Base-by-base conservation (phyloP, 2,113 vertebrate genomes). In the Dasyornis broadbenti region DNA sequence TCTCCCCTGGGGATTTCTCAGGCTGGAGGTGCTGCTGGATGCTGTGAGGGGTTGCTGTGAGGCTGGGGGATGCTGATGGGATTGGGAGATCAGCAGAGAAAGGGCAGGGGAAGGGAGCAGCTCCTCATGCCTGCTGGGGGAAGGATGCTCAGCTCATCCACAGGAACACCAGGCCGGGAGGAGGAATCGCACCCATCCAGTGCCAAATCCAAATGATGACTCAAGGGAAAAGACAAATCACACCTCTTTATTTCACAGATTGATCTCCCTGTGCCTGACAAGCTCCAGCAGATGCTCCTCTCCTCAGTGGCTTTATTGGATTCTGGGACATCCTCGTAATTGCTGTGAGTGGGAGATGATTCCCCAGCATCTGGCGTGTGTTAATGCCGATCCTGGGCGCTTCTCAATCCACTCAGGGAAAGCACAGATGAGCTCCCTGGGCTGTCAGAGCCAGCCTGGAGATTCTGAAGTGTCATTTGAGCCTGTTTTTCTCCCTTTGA, bases 301-400 rank as follows among this genome's bases (percentile, higher is more conserved):
- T 52, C 30, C 78, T 75, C 90, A 33, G 47, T 21, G 26, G 78
- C 61, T 12, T 91, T 79, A 49, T 56, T 96, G 93, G 86, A 93
- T 78, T 83, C 82, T 78, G 94, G 94, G 95, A 47, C 82, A 89
- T 71, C 92, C 86, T 92, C 2, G 1, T 92, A 89, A 86, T 94
- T 95, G 94, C 87, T 59, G 6, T 45, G 30, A 93, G 92, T 82
- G 86, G 86, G 87, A 77, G 79, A 83, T 82, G 84, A 84, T 81
- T 94, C 89, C 85, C 84, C 76, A 86, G 47, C 79, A 68, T 90
- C 65, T 85, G 95, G 31, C 24, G 0, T 33, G 57, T 68, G 83
- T 31, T 90, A 73, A 59, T 47, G 15, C 53, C 40, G 61, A 93
- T 86, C 76, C 87, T 89, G 66, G 76, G 68, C 0, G 2, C 83